A percentile compares a stretch with the other conserved stretches of the same genome.
Conservation (phyloP, 2,797 vertebrate species). For the Epinephelus coioides region DNA sequence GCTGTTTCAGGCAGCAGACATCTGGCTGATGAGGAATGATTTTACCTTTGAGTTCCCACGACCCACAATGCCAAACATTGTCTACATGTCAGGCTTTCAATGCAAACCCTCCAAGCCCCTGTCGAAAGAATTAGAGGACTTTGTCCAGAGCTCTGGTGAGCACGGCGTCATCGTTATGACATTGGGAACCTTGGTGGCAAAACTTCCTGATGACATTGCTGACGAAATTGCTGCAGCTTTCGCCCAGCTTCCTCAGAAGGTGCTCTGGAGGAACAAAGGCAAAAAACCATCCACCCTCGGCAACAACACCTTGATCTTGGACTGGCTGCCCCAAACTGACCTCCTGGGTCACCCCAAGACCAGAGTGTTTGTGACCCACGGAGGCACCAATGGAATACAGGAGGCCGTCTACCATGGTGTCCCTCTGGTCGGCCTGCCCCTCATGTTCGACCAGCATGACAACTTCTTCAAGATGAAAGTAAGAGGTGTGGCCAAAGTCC, state of each 20-base stretch:
- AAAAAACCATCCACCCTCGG: slow-evolving; percentile 69
- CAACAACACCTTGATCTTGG: slow-evolving; percentile 76
- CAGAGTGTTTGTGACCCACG: slow-evolving; percentile 75
- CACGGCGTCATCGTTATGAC: slow-evolving; percentile 82
- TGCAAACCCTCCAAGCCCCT: slow-evolving; percentile 78
- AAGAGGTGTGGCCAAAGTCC: slow-evolving; percentile 75
- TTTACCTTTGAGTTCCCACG: slow-evolving; percentile 81
- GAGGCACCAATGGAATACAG: slow-evolving; percentile 78
- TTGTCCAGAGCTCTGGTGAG: slow-evolving; percentile 74
- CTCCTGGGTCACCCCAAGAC: slow-evolving; percentile 79
- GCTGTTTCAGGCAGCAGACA: slow-evolving; percentile 78
- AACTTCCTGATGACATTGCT: slow-evolving; percentile 66
- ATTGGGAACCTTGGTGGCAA: slow-evolving; percentile 68
- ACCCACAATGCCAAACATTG: slow-evolving; percentile 81
- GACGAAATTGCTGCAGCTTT: slow-evolving; percentile 76
- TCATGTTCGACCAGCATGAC: slow-evolving; percentile 77
- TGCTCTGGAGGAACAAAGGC: slow-evolving; percentile 76
- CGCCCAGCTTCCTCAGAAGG: slow-evolving; percentile 78
- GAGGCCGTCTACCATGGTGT: slow-evolving; percentile 79
- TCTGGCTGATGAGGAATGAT: slow-evolving; percentile 83
- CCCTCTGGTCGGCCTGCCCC: slow-evolving; percentile 75
- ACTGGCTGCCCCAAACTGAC: slow-evolving; percentile 81
- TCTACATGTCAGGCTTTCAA: slow-evolving; percentile 84
- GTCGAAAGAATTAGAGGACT: slow-evolving; percentile 71
- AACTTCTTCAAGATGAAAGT: slow-evolving; percentile 74